phyloP scores from a whole-genome alignment of 1,140 invertebrate genomes.

The Catajapyx aquilonaris region DNA sequence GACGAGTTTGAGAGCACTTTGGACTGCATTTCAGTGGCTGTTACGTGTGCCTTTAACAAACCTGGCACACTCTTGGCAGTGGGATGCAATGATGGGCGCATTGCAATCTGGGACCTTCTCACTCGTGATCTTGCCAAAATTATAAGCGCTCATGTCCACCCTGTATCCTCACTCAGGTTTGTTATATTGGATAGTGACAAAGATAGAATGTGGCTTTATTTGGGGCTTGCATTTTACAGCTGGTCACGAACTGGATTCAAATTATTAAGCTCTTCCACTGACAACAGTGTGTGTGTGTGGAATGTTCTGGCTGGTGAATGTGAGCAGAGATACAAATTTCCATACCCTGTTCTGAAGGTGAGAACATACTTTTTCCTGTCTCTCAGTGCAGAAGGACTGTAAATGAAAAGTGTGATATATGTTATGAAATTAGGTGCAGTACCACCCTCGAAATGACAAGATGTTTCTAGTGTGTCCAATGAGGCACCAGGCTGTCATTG shows the following conservation, averaged over 20 bases:
- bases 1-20: conserved; percentile 50
- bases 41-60: conserved; percentile 91
- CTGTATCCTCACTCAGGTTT: conserved; percentile 80
- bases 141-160: conserved; percentile 93
- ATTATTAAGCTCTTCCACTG: conserved; percentile 80
- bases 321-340: conserved; percentile 82
- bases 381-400: too few species aligned
- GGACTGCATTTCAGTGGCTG: conserved; percentile 64
- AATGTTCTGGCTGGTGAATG: conserved; percentile 83
- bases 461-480: conserved; percentile 84
- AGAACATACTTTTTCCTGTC: conserved; percentile 1
- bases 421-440: conserved; percentile 55
- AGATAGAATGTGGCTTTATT: too few species aligned
- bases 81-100: conserved; percentile 94
- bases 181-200: too few species aligned
- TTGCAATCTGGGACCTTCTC: conserved; percentile 96
- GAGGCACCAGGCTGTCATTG: conserved; percentile 80
- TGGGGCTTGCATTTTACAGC: conserved; percentile 24
- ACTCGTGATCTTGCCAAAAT: conserved; percentile 93
- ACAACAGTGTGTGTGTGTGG: conserved; percentile 96
- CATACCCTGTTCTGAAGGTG: conserved; percentile 79
- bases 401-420: too few species aligned
- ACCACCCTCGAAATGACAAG: conserved; percentile 78
- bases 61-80: conserved; percentile 90
- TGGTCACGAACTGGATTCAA: conserved; percentile 88